Conservation (phyloP, 1,140 invertebrate species). For the Temnothorax longispinosus region DNA sequence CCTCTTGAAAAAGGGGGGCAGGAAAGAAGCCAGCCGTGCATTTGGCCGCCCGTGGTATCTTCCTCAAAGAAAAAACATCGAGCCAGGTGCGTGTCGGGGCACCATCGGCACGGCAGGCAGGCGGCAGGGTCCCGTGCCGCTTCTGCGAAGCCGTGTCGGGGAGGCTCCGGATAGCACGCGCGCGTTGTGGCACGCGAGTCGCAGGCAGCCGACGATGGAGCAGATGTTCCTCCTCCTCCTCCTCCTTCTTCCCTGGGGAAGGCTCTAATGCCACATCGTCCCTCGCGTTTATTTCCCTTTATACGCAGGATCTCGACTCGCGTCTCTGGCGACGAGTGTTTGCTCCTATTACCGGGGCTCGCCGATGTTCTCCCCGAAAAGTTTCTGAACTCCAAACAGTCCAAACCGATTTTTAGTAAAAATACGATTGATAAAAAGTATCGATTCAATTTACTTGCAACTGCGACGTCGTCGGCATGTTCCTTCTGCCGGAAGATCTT, state of each 20-base stretch:
- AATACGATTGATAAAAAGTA: background rate
- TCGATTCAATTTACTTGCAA: background rate
- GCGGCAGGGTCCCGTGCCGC: conserved; percentile 19
- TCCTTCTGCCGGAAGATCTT: background rate
- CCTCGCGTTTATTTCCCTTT: conserved; percentile 38
- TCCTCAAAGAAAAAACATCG: conserved; percentile 35
- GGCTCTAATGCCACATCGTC: conserved; percentile 10
- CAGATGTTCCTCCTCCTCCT: conserved; percentile 39
- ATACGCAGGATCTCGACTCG: background rate
- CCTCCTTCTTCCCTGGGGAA: background rate
- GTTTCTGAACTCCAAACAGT: background rate
- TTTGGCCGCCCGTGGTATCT: conserved; percentile 35
- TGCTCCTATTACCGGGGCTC: background rate
- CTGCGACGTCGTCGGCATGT: background rate
- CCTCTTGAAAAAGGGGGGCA: background rate
- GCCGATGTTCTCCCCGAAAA: conserved; percentile 21
- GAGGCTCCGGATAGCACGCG: conserved; percentile 44
- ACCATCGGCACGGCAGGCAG: conserved; percentile 26
- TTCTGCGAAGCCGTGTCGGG: conserved; percentile 14
- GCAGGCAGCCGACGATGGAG: conserved; percentile 33
- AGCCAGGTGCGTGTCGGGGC: conserved; percentile 49
- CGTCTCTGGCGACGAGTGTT: background rate
- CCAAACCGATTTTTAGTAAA: background rate
- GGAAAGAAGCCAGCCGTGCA: conserved; percentile 32
- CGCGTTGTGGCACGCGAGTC: conserved; percentile 52